These are phyloP conservation scores for Poecilia wingei DNA, from an alignment of 2,797 vertebrate species.

Conservation along the genomic window DNA sequence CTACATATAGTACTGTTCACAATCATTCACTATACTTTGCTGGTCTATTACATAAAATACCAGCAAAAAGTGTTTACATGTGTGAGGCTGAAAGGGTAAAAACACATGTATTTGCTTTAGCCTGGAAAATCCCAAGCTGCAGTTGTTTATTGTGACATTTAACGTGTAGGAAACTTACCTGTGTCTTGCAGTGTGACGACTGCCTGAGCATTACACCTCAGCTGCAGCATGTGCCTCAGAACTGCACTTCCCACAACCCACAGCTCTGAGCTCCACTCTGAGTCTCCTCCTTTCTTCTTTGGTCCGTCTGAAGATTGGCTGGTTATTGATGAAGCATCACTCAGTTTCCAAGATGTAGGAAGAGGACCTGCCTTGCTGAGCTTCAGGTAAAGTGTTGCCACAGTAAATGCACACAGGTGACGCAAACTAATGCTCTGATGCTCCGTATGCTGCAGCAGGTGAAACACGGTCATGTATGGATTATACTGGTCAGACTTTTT, in stretches of 20 bases:
- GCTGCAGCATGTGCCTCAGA: slow-evolving; percentile 91
- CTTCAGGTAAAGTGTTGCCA: slow-evolving; percentile 80
- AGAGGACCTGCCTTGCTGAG: slow-evolving; percentile 68
- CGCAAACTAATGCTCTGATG: slow-evolving; percentile 80
- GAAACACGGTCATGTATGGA: slow-evolving; percentile 86
- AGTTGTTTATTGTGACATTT: background rate
- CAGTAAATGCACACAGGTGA: slow-evolving; percentile 86
- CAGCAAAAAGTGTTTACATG: background rate
- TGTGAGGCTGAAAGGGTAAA: background rate
- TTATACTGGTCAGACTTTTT: slow-evolving; percentile 18
- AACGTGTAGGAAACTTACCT: slow-evolving; percentile 73
- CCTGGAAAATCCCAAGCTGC: background rate
- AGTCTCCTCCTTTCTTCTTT: slow-evolving; percentile 7
- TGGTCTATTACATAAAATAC: background rate
- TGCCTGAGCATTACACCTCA: slow-evolving; percentile 92
- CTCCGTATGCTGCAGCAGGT: slow-evolving; percentile 85
- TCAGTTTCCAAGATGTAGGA: slow-evolving; percentile 38
- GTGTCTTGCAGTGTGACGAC: slow-evolving; percentile 81
- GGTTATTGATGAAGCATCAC: background rate
- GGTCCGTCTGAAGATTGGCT: slow-evolving; percentile 17
- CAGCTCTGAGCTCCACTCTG: slow-evolving; percentile 62
- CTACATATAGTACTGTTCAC: background rate
- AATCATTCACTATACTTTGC: background rate
- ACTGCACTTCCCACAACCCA: slow-evolving; percentile 84
- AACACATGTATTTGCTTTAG: background rate